Evolutionary conservation across 2,113 vertebrate species (phyloP), one percentile per base, ranked within the genome.

Genomic region (Oreochromis spilurus): DNA sequence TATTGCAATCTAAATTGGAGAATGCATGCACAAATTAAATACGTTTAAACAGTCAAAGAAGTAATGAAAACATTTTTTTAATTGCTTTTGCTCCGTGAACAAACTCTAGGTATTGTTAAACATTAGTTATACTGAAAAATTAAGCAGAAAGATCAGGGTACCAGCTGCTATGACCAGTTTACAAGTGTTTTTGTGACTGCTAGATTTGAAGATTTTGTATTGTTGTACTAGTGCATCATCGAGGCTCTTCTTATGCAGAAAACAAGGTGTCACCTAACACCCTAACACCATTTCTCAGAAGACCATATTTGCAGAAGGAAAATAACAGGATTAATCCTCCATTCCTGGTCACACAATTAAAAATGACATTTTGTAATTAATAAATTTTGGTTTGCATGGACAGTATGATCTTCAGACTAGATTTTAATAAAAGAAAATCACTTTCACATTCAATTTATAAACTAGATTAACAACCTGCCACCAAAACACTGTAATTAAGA

Each of bases 401-500:
- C 24, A 29, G 24, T 50, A 50, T 29, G 24, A 50, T 29, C 14
- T 48, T 75, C 24, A 48, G 24, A 75, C 43, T 48, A 19, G 5
- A 4, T 13, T 0, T 67, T 40, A 72, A 3, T 48, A 75, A 75
- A 75, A 75, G 13, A 29, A 48, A 48, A 11, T 52, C 45, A 77
- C 43, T 48, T 29, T 26, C 24, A 75, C 43, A 12, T 17, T 0
- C 9, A 75, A 29, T 45, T n/a, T 21, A 78, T 55, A 12, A 24
- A 58, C 50, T n/a, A 11, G 52, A 87, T 48, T 10, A 87, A 83
- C 19, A 85, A 78, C 29, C 5, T 79, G 65, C 8, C 9, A 16
- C 82, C 79, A 57, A 60, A 78, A 26, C n/a, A 77, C 36, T 14
- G 77, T 85, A 83, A 88, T 82, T 26, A 52, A 65, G 8, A 84